Evolutionary conservation across 2,888 invertebrate genomes (phyloP), one percentile per base, ranked within the genome.

Genomic region (Hyalella azteca): DNA sequence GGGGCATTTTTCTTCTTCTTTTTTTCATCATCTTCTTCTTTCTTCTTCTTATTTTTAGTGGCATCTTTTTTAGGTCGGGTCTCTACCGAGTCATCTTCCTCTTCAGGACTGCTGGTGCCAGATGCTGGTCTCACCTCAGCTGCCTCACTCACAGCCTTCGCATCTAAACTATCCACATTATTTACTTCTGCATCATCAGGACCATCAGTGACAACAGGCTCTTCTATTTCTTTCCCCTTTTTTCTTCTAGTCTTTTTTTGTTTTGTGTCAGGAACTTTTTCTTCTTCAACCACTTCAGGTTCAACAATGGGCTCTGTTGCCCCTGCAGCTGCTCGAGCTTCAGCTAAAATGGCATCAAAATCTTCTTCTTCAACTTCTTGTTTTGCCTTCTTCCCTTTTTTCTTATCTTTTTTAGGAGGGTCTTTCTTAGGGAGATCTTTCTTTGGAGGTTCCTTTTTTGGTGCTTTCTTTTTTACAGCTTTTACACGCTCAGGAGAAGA

Each of bases 11-110:
- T 89, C 76, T 86, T 86, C 86, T 87, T 87, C 39, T 87, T 86
- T 29, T 87, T 86, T 19, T 87, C 87, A 48, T 87, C 86, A 1
- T 85, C 87, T 83, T 86, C 87, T 79, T 86, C 87, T 82, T 85
- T 86, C 83, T 85, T 86, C 80, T 85, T 81, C 79, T 84, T 82
- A 76, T 81, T 82, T 39, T 81, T 83, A 29, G 54, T 77, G 36
- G 84, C 81, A 29, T 79, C 81, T 40, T 29, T 86, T 87, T 86
- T 89, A 95, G 39, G 95, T 95, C 82, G 94, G 94, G n/a, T 39
- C 19, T 75, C 75, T 26, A 41, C 75, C 40, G n/a, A 39, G 11
- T 66, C 39, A n/a, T 81, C 82, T 75, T 81, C 82, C 11, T 79
- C 78, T 49, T 85, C 41, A 60, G 78, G 54, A 15, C 13, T 60